These are phyloP conservation scores for Hucho hucho DNA, from an alignment of 2,113 vertebrate genomes.

Conservation along the genomic window DNA sequence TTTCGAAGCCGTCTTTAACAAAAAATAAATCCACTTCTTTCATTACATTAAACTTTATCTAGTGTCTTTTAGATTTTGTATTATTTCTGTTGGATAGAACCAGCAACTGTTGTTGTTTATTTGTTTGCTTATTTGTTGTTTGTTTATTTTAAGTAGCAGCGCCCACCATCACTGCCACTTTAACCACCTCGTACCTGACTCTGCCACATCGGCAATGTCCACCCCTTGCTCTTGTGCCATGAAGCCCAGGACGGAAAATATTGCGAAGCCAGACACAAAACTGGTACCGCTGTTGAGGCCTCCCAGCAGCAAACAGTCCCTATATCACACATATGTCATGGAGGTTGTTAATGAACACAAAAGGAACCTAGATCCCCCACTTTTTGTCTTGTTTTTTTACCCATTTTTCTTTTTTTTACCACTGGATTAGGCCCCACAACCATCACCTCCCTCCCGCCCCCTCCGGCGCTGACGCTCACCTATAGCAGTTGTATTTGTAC, in stretches of 20 bases:
- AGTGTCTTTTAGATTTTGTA: slow-evolving; percentile 53
- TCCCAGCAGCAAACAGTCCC: slow-evolving; percentile 99
- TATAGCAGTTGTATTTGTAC: slow-evolving; percentile 99
- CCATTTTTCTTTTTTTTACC: background rate
- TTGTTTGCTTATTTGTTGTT: slow-evolving; percentile 36
- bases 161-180: slow-evolving; percentile 94
- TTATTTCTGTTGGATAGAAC: slow-evolving; percentile 4
- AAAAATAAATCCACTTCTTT: background rate
- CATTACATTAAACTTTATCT: background rate
- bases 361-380: slow-evolving; percentile 66
- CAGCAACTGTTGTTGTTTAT: too few species aligned
- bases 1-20: slow-evolving; percentile 55
- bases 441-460: slow-evolving; percentile 41
- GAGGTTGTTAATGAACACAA: slow-evolving; percentile 98
- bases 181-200: slow-evolving; percentile 96
- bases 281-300: slow-evolving; percentile 99
- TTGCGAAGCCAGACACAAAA: slow-evolving; percentile 99
- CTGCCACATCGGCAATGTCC: slow-evolving; percentile 99
- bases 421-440: slow-evolving; percentile 36
- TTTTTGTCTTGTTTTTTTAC: background rate
- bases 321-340: slow-evolving; percentile 99
- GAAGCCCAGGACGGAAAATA: slow-evolving; percentile 99
- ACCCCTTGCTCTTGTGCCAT: slow-evolving; percentile 99
- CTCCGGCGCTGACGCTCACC: slow-evolving; percentile 79
- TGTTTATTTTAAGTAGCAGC: slow-evolving; percentile 82